These are phyloP conservation scores for Vanessa tameamea DNA, from an alignment of 1,140 invertebrate genomes.

Conservation along the genomic window DNA sequence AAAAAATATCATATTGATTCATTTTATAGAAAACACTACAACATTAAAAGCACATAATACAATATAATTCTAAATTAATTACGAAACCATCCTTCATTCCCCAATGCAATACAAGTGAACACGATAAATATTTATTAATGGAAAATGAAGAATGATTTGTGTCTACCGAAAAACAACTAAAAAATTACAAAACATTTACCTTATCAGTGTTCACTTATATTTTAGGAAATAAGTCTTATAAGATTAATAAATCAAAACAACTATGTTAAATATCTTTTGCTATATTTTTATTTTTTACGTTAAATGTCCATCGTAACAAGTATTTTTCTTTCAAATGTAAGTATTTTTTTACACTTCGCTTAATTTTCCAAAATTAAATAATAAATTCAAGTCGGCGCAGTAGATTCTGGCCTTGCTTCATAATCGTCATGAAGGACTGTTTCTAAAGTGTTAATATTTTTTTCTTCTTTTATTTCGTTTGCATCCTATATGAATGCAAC, in stretches of 20 bases:
- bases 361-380: constrained; percentile 4
- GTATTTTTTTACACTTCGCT: neutral
- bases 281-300: constrained; percentile 47
- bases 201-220: constrained; percentile 46
- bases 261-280: constrained; percentile 36
- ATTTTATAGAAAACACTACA: neutral
- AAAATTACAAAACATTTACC: constrained; percentile 26
- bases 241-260: constrained; percentile 27
- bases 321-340: constrained; percentile 1
- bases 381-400: constrained; percentile 51
- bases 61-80: constrained; percentile 5
- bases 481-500: constrained; percentile 19
- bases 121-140: constrained; percentile 37
- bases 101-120: constrained; percentile 65
- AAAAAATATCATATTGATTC: neutral
- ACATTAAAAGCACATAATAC: neutral
- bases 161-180: neutral
- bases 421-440: constrained; percentile 48
- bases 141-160: constrained; percentile 55
- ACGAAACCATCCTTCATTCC: constrained; percentile 64
- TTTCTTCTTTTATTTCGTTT: constrained; percentile 1
- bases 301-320: neutral
- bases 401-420: constrained; percentile 45
- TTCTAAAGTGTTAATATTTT: constrained; percentile 39
- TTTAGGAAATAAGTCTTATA: neutral